These are phyloP conservation scores for Psilopsiagon aurifrons DNA, from an alignment of 2,113 vertebrate species.

Conservation along the genomic window DNA sequence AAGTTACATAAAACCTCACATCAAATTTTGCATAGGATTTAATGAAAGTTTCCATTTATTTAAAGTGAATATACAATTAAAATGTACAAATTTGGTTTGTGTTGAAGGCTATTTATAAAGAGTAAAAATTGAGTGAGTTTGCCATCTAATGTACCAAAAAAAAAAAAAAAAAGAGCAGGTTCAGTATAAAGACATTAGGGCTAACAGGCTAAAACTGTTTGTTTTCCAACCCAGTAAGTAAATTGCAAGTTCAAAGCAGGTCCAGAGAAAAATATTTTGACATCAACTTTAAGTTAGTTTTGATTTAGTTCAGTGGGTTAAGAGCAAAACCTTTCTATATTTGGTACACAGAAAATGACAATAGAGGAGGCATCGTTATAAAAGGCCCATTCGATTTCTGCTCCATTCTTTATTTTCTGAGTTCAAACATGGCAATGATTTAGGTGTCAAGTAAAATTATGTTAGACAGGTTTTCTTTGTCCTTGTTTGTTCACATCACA, in stretches of 20 bases:
- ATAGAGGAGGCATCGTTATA: neutral
- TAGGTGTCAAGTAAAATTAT: slow-evolving; percentile 35
- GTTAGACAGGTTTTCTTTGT: neutral
- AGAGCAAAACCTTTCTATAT: neutral
- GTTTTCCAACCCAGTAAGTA: neutral
- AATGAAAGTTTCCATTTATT: neutral
- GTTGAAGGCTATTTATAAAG: neutral
- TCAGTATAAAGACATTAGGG: neutral
- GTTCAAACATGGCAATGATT: neutral
- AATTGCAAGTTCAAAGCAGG: neutral
- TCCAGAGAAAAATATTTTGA: neutral
- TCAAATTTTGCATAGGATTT: neutral
- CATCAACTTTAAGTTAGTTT: neutral
- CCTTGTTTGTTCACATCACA: slow-evolving; percentile 30
- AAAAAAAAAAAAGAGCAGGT: neutral
- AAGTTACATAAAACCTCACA: neutral
- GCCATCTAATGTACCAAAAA: neutral
- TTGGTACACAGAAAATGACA: neutral
- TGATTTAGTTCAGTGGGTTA: neutral
- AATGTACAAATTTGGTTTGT: neutral
- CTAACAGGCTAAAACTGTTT: neutral
- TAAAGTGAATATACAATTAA: neutral
- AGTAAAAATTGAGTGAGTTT: neutral
- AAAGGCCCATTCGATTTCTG: neutral
- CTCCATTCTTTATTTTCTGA: neutral